These are phyloP conservation scores for Pemphredon lugubris DNA, from an alignment of 2,888 invertebrate species.

Conservation along the genomic window DNA sequence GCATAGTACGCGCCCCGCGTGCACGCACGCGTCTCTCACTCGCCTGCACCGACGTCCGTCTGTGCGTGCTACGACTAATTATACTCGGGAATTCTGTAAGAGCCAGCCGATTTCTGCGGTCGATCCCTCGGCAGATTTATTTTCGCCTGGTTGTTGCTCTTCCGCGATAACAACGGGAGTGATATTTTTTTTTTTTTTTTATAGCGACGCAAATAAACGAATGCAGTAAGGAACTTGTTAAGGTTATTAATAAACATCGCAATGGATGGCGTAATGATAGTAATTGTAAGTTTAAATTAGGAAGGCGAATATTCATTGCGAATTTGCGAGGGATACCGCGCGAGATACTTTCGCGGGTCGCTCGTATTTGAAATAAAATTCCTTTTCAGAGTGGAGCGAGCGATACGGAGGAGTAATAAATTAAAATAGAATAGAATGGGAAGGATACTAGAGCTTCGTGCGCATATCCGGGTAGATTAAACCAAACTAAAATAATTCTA, in stretches of 20 bases:
- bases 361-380: too few species aligned
- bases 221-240: neutral
- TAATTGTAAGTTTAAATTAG: too few species aligned
- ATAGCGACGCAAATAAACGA: neutral
- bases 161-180: neutral
- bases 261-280: too few species aligned
- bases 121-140: constrained; percentile 6
- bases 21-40: constrained; percentile 10
- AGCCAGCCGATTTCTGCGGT: constrained; percentile 9
- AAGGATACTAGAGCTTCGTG: too few species aligned
- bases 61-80: constrained; percentile 30
- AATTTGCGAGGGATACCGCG: too few species aligned
- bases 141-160: neutral
- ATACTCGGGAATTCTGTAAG: constrained; percentile 28
- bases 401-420: too few species aligned
- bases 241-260: neutral
- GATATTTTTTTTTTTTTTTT: neutral
- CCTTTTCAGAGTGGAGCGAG: too few species aligned
- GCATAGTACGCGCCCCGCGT: neutral
- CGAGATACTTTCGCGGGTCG: too few species aligned
- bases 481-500: too few species aligned
- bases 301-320: too few species aligned
- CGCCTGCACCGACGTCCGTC: constrained; percentile 3
- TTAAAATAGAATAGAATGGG: too few species aligned
- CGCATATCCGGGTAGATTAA: too few species aligned